Conservation (phyloP, 2,888 invertebrate species). For the Agrotis segetum region DNA sequence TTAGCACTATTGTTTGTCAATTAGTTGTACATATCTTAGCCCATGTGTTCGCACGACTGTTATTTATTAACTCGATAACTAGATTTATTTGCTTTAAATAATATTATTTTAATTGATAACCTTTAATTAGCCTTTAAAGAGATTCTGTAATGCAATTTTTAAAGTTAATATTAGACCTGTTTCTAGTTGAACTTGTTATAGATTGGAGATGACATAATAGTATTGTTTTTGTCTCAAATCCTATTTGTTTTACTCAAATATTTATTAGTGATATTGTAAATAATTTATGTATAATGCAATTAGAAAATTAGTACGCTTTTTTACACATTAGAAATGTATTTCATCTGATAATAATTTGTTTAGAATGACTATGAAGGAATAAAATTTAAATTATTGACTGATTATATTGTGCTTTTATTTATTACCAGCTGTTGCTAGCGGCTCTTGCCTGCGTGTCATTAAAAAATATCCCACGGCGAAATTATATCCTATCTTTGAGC, state of each 20-base stretch:
- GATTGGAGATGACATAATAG: conserved; percentile 47
- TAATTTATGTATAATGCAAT: conserved; percentile 77
- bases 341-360: conserved; percentile 74
- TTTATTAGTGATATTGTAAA: conserved; percentile 73
- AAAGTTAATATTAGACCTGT: conserved; percentile 49
- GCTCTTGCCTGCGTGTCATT: no score
- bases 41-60: conserved; percentile 67
- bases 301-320: conserved; percentile 83
- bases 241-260: conserved; percentile 68
- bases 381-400: conserved; percentile 87
- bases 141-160: conserved; percentile 57
- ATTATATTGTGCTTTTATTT: conserved; percentile 66
- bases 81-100: conserved; percentile 59
- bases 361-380: conserved; percentile 76
- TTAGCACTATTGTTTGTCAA: conserved; percentile 71
- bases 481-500: no score
- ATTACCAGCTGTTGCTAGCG: no score
- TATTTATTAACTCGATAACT: conserved; percentile 64
- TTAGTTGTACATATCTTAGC: conserved; percentile 76
- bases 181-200: conserved; percentile 61
- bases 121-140: conserved; percentile 48
- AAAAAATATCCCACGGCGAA: no score
- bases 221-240: conserved; percentile 65
- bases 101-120: conserved; percentile 30
- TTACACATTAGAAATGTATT: conserved; percentile 79